Percentiles rank a stretch among this genome's conserved stretches.
Evolutionary conservation across 2,113 vertebrate genomes (phyloP).

Genomic region (Cricetomys ansorgei): DNA sequence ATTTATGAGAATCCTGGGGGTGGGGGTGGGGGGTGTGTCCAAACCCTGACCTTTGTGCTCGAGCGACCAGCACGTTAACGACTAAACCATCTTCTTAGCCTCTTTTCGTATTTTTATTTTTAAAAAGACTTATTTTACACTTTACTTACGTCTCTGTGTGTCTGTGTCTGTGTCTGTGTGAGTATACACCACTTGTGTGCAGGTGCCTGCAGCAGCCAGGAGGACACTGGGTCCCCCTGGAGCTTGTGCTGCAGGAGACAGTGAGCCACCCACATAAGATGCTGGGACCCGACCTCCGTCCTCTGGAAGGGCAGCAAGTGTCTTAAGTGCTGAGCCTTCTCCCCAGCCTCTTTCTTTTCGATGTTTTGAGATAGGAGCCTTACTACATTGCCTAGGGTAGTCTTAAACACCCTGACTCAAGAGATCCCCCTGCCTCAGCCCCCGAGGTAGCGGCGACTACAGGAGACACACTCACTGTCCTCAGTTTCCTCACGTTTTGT

Average conservation of each 20-base stretch:
- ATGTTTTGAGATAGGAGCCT: background rate
- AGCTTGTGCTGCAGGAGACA: background rate
- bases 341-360: accelerated
- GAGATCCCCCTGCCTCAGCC: background rate
- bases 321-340: background rate
- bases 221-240: background rate
- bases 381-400: too few relatives aligned
- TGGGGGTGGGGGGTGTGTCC: too few relatives aligned
- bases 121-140: background rate
- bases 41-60: background rate
- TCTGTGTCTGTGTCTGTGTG: background rate
- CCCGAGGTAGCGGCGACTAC: background rate
- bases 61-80: background rate
- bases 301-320: background rate
- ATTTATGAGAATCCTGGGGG: background rate
- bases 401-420: background rate
- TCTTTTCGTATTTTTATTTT: background rate
- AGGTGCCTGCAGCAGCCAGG: background rate
- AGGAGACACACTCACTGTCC: background rate
- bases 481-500: background rate
- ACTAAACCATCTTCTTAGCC: too few relatives aligned
- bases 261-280: background rate
- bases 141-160: background rate
- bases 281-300: background rate
- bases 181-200: background rate